Conservation (phyloP, 2,888 invertebrate genomes). For the Heteromurus nitidus region DNA sequence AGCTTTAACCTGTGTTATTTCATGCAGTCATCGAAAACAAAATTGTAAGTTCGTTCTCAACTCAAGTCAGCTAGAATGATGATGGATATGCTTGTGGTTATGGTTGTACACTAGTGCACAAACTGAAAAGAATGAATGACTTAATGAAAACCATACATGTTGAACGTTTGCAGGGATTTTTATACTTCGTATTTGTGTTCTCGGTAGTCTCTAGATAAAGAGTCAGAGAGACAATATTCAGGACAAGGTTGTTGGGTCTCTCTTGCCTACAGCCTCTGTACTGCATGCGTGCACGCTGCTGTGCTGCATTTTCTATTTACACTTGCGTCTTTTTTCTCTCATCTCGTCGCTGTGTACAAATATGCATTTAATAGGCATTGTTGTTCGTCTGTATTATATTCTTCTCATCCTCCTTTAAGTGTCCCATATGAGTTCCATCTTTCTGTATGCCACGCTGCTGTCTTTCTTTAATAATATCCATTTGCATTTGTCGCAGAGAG, state of each 20-base stretch:
- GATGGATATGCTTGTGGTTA: no score
- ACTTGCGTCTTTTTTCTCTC: neutral
- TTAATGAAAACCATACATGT: conserved; percentile 17
- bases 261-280: neutral
- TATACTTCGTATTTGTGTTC: conserved; percentile 21
- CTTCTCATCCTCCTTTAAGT: neutral
- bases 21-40: no score
- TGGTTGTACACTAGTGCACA: conserved; percentile 44
- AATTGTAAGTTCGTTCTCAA: no score
- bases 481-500: neutral
- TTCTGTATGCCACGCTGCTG: neutral
- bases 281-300: conserved; percentile 8
- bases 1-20: no score
- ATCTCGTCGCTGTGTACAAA: neutral
- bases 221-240: conserved; percentile 34
- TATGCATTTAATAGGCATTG: conserved; percentile 10
- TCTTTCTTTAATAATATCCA: neutral
- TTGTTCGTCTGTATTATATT: conserved; percentile 1
- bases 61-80: no score
- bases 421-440: neutral
- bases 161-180: neutral
- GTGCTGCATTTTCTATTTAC: conserved; percentile 6
- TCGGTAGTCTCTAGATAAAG: conserved; percentile 21
- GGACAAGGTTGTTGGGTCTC: conserved; percentile 49
- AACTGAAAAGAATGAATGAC: conserved; percentile 40